These are phyloP conservation scores for Rambutsinella grinnellia DNA, from an alignment of 2,888 invertebrate genomes.

Conservation along the genomic window DNA sequence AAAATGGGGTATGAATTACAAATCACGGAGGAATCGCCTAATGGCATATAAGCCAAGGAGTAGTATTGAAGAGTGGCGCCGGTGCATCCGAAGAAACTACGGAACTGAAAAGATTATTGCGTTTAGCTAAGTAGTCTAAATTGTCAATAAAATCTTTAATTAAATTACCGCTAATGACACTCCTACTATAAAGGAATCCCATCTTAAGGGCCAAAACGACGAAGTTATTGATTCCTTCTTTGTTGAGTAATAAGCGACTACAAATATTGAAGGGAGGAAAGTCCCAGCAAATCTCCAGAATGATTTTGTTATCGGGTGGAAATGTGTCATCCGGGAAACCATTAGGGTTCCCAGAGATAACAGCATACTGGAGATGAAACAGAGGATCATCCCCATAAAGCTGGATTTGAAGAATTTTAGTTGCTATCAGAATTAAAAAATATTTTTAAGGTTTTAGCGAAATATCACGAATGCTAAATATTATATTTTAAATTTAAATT, in stretches of 20 bases:
- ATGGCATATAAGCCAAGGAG: constrained; percentile 60
- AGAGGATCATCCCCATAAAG: constrained; percentile 61
- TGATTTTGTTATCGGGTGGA: constrained; percentile 62
- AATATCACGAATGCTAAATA: no score
- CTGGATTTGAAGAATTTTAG: constrained; percentile 12
- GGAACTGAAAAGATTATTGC: constrained; percentile 40
- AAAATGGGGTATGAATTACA: constrained; percentile 64
- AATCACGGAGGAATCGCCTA: constrained; percentile 63
- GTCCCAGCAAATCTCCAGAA: constrained; percentile 60
- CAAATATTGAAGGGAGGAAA: constrained; percentile 59
- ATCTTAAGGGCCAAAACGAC: constrained; percentile 62
- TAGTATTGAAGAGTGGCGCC: constrained; percentile 63
- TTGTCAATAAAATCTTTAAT: neutral
- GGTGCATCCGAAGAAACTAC: constrained; percentile 63
- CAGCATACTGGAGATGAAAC: constrained; percentile 59
- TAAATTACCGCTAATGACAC: constrained; percentile 55
- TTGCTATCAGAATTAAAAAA: neutral
- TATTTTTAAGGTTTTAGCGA: no score
- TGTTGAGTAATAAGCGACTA: constrained; percentile 55
- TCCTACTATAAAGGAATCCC: constrained; percentile 50
- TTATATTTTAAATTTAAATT: no score
- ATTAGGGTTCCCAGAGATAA: constrained; percentile 61
- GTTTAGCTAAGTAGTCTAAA: no score
- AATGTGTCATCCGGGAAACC: constrained; percentile 62
- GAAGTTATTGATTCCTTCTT: constrained; percentile 50